Conservation (phyloP, 2,888 invertebrate genomes). For the Automeris io region DNA sequence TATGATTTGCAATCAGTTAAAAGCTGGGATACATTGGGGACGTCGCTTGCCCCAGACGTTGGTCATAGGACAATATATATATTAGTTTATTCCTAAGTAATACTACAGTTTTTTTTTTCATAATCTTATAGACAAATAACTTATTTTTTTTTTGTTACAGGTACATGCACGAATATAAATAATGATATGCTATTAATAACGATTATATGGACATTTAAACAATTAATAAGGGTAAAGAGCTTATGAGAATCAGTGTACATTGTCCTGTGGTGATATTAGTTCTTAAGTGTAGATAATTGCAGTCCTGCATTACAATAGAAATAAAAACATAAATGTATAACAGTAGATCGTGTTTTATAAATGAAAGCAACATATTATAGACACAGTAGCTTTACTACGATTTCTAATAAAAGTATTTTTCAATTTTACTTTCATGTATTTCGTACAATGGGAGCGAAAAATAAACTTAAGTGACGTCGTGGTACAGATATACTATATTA, state of each 20-base stretch:
- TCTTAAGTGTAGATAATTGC: conserved; percentile 53
- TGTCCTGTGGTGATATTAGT: conserved; percentile 61
- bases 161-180: conserved; percentile 34
- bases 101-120: too few relatives aligned
- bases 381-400: background rate
- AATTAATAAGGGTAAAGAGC: conserved; percentile 54
- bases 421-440: too few relatives aligned
- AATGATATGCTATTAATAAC: conserved; percentile 30
- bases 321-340: conserved; percentile 19
- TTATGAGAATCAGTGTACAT: conserved; percentile 59
- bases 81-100: too few relatives aligned
- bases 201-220: conserved; percentile 40
- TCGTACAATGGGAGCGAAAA: too few relatives aligned
- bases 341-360: conserved; percentile 13
- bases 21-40: too few relatives aligned
- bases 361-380: conserved; percentile 2
- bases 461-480: too few relatives aligned
- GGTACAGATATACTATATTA: too few relatives aligned
- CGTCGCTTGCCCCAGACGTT: too few relatives aligned
- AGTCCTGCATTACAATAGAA: conserved; percentile 24
- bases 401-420: too few relatives aligned
- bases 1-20: too few relatives aligned
- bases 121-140: too few relatives aligned
- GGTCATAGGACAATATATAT: too few relatives aligned
- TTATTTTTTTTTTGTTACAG: conserved; percentile 41